Percentiles rank a stretch among this genome's conserved stretches.
phyloP scores from a whole-genome alignment of 2,113 vertebrate genomes.

The Okapia johnstoni region DNA sequence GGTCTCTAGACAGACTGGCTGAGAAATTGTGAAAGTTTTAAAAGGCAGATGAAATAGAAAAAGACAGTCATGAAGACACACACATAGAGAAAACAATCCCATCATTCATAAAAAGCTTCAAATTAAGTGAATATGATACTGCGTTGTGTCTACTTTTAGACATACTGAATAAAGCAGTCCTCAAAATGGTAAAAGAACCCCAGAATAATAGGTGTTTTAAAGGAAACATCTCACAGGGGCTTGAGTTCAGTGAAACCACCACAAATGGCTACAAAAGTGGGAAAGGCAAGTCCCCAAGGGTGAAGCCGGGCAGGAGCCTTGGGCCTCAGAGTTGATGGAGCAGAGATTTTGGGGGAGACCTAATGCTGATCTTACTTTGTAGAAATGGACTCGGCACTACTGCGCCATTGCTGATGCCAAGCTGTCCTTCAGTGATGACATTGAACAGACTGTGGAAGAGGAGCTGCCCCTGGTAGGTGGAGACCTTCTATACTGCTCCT shows the following conservation, averaged over 20 bases:
- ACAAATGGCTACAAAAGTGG: neutral
- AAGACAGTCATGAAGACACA: neutral
- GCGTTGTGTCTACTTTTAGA: neutral
- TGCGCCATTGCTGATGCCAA: slow-evolving; percentile 92
- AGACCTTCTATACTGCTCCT: neutral
- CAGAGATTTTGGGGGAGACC: neutral
- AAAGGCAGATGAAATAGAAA: neutral
- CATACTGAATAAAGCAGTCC: neutral
- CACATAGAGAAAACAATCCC: neutral
- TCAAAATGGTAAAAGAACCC: neutral
- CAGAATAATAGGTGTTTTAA: neutral
- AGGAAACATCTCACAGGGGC: neutral
- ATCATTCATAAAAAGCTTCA: neutral
- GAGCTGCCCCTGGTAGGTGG: slow-evolving; percentile 77
- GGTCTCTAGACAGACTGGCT: neutral
- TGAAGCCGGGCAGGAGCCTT: neutral
- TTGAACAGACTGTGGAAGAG: slow-evolving; percentile 85
- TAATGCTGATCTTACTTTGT: slow-evolving; percentile 32
- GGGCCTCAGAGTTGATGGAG: no score
- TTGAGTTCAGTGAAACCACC: neutral
- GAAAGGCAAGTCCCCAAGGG: neutral
- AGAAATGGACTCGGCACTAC: slow-evolving; percentile 96
- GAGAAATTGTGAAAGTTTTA: neutral
- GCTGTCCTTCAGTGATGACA: slow-evolving; percentile 94
- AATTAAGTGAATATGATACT: neutral